Percentiles rank a stretch among this genome's conserved stretches.
Conservation (phyloP, 2,888 invertebrate genomes). For the Sminthurinus aureus region DNA sequence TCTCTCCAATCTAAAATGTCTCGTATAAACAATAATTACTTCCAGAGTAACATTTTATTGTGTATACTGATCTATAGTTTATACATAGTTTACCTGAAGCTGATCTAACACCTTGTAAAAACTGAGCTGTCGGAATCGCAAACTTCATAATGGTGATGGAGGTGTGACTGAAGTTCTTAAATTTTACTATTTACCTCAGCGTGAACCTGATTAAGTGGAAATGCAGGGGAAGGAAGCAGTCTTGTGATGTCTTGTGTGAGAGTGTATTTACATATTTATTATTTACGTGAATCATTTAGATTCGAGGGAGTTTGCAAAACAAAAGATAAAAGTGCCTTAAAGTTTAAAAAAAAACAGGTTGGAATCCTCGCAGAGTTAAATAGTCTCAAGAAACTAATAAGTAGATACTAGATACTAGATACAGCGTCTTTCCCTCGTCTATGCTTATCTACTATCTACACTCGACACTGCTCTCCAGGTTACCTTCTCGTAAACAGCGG, state of each 20-base stretch:
- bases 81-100: neutral
- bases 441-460: neutral
- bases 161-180: slow-evolving; percentile 19
- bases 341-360: slow-evolving; percentile 29
- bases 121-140: neutral
- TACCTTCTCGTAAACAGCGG: slow-evolving; percentile 21
- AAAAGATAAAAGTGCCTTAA: slow-evolving; percentile 19
- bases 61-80: neutral
- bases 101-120: neutral
- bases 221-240: slow-evolving; percentile 4
- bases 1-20: neutral
- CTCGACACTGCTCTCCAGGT: slow-evolving; percentile 15
- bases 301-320: neutral
- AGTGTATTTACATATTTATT: slow-evolving; percentile 32
- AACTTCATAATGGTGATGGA: neutral
- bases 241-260: neutral
- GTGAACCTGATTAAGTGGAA: slow-evolving; percentile 29
- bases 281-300: slow-evolving; percentile 29
- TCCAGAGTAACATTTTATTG: neutral
- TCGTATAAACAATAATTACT: neutral
- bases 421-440: neutral
- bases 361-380: too few relatives aligned
- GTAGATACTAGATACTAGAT: neutral
- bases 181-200: slow-evolving; percentile 15
- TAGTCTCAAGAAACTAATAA: too few relatives aligned